These are phyloP conservation scores for Lepidurus arcticus DNA, from an alignment of 1,140 invertebrate species.

Conservation along the genomic window DNA sequence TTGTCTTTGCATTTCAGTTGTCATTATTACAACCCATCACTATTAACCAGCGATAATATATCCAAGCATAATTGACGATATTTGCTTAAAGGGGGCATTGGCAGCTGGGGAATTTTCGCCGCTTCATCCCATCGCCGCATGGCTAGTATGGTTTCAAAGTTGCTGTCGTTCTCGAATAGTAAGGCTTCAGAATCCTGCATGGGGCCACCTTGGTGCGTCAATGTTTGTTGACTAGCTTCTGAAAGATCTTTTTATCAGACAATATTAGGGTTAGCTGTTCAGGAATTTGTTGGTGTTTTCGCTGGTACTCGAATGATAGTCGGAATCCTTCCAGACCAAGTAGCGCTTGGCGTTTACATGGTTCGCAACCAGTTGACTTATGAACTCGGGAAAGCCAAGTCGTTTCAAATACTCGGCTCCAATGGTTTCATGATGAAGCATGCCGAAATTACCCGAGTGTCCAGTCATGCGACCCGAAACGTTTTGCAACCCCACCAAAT, in stretches of 20 bases:
- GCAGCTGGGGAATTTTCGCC: not conserved
- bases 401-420: not conserved
- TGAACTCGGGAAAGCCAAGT: not conserved
- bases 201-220: not conserved
- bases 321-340: not conserved
- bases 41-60: not conserved
- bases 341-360: not conserved
- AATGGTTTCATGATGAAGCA: not conserved
- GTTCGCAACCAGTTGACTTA: not conserved
- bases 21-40: slow-evolving; percentile 13
- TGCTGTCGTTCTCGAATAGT: not conserved
- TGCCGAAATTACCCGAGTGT: not conserved
- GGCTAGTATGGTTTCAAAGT: not conserved
- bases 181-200: not conserved
- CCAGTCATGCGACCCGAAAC: not conserved
- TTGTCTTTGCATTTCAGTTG: slow-evolving; percentile 11
- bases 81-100: not conserved
- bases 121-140: not conserved
- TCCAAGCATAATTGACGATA: not conserved
- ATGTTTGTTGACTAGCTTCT: not conserved
- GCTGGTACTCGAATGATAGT: not conserved
- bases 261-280: too few relatives aligned
- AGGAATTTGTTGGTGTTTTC: not conserved
- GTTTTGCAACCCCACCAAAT: not conserved
- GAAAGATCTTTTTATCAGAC: not conserved